Conservation (phyloP, 2,888 invertebrate genomes). For the Brachyptera putata region DNA sequence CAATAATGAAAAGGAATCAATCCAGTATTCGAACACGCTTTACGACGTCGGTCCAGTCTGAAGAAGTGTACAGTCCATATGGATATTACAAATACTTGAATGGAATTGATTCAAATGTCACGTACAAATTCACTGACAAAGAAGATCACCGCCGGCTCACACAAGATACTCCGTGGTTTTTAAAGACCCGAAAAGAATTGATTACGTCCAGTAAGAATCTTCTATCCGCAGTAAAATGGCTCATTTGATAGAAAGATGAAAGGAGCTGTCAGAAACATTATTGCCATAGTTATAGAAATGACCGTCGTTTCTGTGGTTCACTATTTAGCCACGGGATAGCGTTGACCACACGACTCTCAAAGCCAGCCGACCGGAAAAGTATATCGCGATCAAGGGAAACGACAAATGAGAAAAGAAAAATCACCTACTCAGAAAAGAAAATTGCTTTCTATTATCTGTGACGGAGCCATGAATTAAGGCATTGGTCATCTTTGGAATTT, state of each 20-base stretch:
- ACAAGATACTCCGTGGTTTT: too few species aligned
- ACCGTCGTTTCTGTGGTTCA: neutral
- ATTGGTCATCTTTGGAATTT: conserved; percentile 3
- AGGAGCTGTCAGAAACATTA: conserved; percentile 8
- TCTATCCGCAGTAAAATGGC: neutral
- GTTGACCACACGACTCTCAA: too few species aligned
- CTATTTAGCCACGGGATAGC: conserved; percentile 5
- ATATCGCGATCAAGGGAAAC: conserved; percentile 9
- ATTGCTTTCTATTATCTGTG: conserved; percentile 22
- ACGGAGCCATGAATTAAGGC: neutral
- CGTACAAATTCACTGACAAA: too few species aligned
- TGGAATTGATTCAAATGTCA: too few species aligned
- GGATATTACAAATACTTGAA: too few species aligned
- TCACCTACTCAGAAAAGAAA: conserved; percentile 17
- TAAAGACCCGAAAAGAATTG: too few species aligned
- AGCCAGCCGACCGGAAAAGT: neutral
- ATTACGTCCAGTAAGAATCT: neutral
- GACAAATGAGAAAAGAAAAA: conserved; percentile 14
- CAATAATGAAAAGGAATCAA: too few species aligned
- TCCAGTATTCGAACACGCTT: too few species aligned
- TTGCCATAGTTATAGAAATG: conserved; percentile 15
- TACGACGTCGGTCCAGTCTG: too few species aligned
- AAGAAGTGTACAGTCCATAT: too few species aligned
- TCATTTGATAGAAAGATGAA: conserved; percentile 12
- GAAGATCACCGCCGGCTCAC: too few species aligned